phyloP scores from a whole-genome alignment of 35 echinoderm and acorn worm genomes.

The Chiridota heheva region DNA sequence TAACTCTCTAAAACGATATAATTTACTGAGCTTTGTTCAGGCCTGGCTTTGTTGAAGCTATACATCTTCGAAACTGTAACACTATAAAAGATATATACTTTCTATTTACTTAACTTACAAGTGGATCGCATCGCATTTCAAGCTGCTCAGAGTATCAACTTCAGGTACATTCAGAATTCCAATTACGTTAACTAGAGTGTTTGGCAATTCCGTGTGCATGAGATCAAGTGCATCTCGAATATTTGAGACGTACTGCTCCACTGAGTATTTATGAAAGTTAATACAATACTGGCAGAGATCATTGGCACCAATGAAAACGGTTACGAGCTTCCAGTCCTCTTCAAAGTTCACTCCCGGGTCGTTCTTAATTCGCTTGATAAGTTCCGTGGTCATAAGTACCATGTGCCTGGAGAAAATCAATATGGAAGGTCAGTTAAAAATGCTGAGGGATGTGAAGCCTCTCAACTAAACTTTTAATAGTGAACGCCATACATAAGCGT shows the following conservation, averaged over 20 bases:
- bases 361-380: slow-evolving; percentile 47
- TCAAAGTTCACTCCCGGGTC: slow-evolving; percentile 24
- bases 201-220: slow-evolving; percentile 30
- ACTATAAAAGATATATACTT: no score
- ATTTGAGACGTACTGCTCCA: slow-evolving; percentile 22
- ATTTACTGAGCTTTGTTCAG: no score
- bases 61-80: no score
- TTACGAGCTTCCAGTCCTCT: slow-evolving; percentile 58
- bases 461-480: neutral
- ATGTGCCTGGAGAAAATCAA: slow-evolving; percentile 30
- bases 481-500: neutral
- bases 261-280: slow-evolving; percentile 32
- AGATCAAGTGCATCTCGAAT: slow-evolving; percentile 43
- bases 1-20: no score
- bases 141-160: neutral
- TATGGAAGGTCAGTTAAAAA: neutral
- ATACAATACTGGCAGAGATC: slow-evolving; percentile 51
- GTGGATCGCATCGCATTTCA: slow-evolving; percentile 25
- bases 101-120: slow-evolving; percentile 32
- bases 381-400: slow-evolving; percentile 23
- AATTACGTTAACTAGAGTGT: slow-evolving; percentile 9
- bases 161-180: slow-evolving; percentile 13
- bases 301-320: slow-evolving; percentile 58
- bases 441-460: neutral
- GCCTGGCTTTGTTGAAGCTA: no score